A percentile compares a stretch with the other conserved stretches of the same genome.
These are phyloP conservation scores for Clanis bilineata DNA, from an alignment of 2,888 invertebrate genomes.

Conservation along the genomic window DNA sequence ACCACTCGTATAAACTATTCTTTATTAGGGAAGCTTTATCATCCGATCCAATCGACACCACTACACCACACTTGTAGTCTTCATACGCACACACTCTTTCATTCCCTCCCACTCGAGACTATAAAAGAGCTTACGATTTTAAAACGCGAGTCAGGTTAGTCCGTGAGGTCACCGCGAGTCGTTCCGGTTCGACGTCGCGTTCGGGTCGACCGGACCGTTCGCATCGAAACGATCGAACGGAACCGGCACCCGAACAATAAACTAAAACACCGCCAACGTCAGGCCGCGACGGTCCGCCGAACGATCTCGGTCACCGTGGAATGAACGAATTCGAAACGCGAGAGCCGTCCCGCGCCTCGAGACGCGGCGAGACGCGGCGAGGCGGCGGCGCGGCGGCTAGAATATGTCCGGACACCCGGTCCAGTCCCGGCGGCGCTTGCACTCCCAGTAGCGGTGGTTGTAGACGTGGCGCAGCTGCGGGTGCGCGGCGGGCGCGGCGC, in stretches of 20 bases:
- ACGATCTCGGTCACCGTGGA: slow-evolving; percentile 34
- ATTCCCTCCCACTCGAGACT: not conserved
- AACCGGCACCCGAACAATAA: not conserved
- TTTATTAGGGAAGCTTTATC: slow-evolving; percentile 9
- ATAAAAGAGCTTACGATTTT: slow-evolving; percentile 7
- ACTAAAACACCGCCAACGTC: slow-evolving; percentile 23
- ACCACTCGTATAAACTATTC: slow-evolving; percentile 15
- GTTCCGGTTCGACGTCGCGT: not conserved
- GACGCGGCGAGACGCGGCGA: not conserved
- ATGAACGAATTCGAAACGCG: slow-evolving; percentile 41
- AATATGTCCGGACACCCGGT: slow-evolving; percentile 95
- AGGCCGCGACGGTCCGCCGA: slow-evolving; percentile 38
- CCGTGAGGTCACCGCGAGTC: slow-evolving; percentile 29
- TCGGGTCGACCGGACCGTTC: not conserved
- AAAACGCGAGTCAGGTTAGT: slow-evolving; percentile 25
- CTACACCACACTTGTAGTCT: slow-evolving; percentile 17
- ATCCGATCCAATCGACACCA: slow-evolving; percentile 19
- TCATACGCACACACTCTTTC: not conserved
- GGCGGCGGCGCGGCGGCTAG: slow-evolving; percentile 54
- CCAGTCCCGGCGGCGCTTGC: slow-evolving; percentile 95
- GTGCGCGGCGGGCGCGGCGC: slow-evolving; percentile 80
- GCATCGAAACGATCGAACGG: not conserved
- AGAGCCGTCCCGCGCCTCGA: slow-evolving; percentile 16
- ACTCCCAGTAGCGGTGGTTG: slow-evolving; percentile 95
- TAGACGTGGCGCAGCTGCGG: slow-evolving; percentile 88